phyloP scores from a whole-genome alignment of 2,113 vertebrate species.

The western clawed frog (Xenopus tropicalis) region UCB_Xtro_10.0 CM004446.2:145385001-145385500 shows the following conservation, averaged over 20 bases:
- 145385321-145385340: neutral
- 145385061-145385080: too few relatives aligned
- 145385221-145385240: neutral
- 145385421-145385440: neutral
- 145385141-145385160: neutral
- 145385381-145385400: neutral
- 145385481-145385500: too few relatives aligned
- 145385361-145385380: neutral
- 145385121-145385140: too few relatives aligned
- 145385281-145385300: neutral
- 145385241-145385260: too few relatives aligned
- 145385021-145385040: too few relatives aligned
- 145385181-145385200: neutral
- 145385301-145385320: conserved; percentile 1
- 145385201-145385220: neutral
- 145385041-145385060: too few relatives aligned
- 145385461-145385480: too few relatives aligned
- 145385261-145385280: conserved; percentile 2
- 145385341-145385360: neutral
- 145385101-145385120: too few relatives aligned
- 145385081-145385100: too few relatives aligned
- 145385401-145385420: neutral
- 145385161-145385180: neutral
- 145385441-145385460: too few relatives aligned
- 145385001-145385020: too few relatives aligned